Percentiles rank a stretch among this genome's conserved stretches.
Conservation (phyloP, 2,113 vertebrate genomes). For the Pterophyllum scalare region DNA sequence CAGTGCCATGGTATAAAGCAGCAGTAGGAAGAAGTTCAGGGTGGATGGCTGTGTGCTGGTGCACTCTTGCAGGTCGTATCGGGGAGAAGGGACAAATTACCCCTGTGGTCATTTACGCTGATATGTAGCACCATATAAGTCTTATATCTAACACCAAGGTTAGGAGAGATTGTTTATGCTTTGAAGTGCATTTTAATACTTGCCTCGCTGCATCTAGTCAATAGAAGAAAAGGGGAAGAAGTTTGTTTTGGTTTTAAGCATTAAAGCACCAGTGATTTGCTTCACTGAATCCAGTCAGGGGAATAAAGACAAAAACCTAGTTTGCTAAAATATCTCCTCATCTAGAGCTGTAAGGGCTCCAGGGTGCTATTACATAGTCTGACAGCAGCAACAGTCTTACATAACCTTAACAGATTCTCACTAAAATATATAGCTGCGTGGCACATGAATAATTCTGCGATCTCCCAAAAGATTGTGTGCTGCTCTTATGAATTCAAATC, state of each 20-base stretch:
- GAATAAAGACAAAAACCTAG: conserved; percentile 20
- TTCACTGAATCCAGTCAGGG: conserved; percentile 24
- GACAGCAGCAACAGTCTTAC: conserved; percentile 54
- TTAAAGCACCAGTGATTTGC: conserved; percentile 8
- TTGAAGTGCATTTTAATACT: conserved; percentile 2
- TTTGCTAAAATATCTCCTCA: conserved; percentile 50
- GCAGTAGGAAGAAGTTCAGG: not conserved
- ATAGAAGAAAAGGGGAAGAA: conserved; percentile 12
- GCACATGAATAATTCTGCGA: conserved; percentile 62
- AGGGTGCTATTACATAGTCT: conserved; percentile 52
- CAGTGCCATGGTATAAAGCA: not conserved
- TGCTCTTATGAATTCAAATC: conserved; percentile 49
- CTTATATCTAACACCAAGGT: not conserved
- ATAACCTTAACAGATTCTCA: conserved; percentile 49
- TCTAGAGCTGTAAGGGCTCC: conserved; percentile 24
- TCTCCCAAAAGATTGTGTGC: conserved; percentile 40
- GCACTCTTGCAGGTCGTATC: not conserved
- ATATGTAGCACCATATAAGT: not conserved
- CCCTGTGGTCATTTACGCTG: not conserved
- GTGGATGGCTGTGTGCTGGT: not conserved
- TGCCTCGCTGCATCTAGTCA: not conserved
- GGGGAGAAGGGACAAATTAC: not conserved
- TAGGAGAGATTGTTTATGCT: conserved; percentile 11
- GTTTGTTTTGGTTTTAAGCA: not conserved
- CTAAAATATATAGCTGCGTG: conserved; percentile 37